Evolutionary conservation across 1,140 invertebrate genomes (phyloP), one percentile per base, ranked within the genome.

Genomic region (Cephus cinctus): DNA sequence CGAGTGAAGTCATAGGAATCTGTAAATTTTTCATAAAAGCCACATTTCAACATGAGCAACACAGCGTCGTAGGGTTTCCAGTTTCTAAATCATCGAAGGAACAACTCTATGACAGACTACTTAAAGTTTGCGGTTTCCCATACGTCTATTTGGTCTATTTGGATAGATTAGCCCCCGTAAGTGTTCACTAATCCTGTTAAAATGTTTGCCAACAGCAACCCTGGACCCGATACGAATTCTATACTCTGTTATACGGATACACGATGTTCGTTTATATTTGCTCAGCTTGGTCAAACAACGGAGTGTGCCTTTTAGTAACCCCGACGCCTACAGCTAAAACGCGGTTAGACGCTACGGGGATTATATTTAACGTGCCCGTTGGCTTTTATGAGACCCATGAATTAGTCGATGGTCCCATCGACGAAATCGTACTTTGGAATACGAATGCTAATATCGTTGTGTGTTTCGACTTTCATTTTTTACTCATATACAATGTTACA

Each of bases 121-220:
- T 59, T 56, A 69, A 58, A 22, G 51, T 43, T 52, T 61, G 65
- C 58, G 66, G 66, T 69, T 38, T 65, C 54, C 59, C 61, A 50
- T 57, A 57, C 53, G 43, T 63, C 59, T 71, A 62, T 69, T 73
- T 71, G 62, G 43, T 63, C 59, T 71, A 62, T 69, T 73, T 71
- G 62, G 49, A 31, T 54, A 68, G 69, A 71, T 73, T 70, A 71
- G 69, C 44, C 54, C 53, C 51, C 45, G 52, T 69, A 64, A 74
- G 70, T 74, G 67, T 73, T 57, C 52, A 57, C 57, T 74, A 75
- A 74, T 75, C 69, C 70, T 60, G 73, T 74, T 74, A 75, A 75
- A 75, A 75, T 75, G 73, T 75, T 75, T 75, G 65, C 71, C 49
- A 65, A 71, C 62, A 68, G 63, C 53, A 56, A 57, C 45, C 53